Base-by-base conservation (phyloP, 2,888 invertebrate genomes). In the Pterobdella sp. region DNA sequence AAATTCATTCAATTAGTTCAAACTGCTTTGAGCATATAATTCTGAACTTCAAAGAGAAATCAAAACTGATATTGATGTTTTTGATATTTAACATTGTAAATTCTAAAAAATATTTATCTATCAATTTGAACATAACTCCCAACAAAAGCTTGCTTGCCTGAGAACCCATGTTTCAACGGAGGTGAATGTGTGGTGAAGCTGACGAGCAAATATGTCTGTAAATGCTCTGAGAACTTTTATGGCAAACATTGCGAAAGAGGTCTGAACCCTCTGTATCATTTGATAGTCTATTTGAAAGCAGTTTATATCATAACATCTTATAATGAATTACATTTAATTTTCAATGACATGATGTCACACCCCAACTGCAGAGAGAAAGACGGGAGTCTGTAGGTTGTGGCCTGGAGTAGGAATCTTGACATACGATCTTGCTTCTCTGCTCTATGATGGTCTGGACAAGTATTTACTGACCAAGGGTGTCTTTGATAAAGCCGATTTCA, bases 141-240 rank as follows among this genome's bases (percentile, higher is more conserved):
- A 7, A 42, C 14, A 26, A 22, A 1, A 69, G 69, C 69, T 26
- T 69, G 69, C 52, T 2, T 52, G 49, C 69, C 69, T 1, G 52
- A 52, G 49, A 69, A 69, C 32, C 69, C 69, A 18, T 69, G 69
- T 69, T n/a, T 37, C 31, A 69, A 69, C 32, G 69, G 52, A 42
- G 69, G 69, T 3, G 32, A 3, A 1, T 69, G 69, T 29, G 22
- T 31, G 37, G 69, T 31, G 26, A 32, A 31, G 32, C 26, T 14
- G 18, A 26, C 26, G 14, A 49, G 29, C 3, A 68, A 68, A 32
- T 68, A 36, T 42, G 10, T 37, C 3, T 68, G 68, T 42, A 2
- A 22, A 37, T 68, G 68, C 35, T 18, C n/a, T 4, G 36, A 4
- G 14, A 35, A 35, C 2, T 36, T 37, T 3, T 68, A 37, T 26